Base-by-base conservation (phyloP, 2,888 invertebrate genomes). In the Stegophylla sp. region DNA sequence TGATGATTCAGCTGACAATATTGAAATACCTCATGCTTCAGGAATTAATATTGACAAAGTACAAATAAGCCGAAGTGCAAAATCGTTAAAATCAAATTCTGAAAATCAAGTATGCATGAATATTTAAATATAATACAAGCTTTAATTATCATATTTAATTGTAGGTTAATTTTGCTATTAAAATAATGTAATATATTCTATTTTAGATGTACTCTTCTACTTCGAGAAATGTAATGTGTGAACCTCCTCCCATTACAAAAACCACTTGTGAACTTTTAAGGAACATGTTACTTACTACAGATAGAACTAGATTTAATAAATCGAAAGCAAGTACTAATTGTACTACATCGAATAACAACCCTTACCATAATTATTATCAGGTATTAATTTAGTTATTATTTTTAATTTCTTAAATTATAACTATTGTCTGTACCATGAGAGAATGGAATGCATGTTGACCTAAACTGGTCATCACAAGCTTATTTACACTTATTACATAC, bases 201-300 rank as follows among this genome's bases (percentile, higher is more conserved):
- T 63, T 75, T 75, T 53, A 76, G 75, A 17, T 53, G 3, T 26
- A 13, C 41, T n/a, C 41, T 43, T 76, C 75, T 10, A 53, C 13
- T 0, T 43, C 53, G 26, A 0, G n/a, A 23, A 64, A 53, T 66
- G 53, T n/a, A 66, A 41, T 26, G 64, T 66, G n/a, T 13, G 3
- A 28, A 17, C 61, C 23, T 34, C 61, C 79, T 3, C 69, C 79
- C 48, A 79, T 79, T 51, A 51, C 79, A 26, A 79, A 61, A 17
- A 59, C 69, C 34, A 79, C 79, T 12, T 61, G 61, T 41, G 20
- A 51, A n/a, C 61, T 69, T 61, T n/a, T 79, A 26, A 79, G 79
- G 48, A 79, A 61, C 41, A 26, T 61, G 34, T 51, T 79, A n/a
- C 69, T 79, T 48, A 71, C 79, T 20, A 41, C 79, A n/a, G 51